Percentiles rank a stretch among this genome's conserved stretches.
Conservation (phyloP, 37 sponge, comb jelly and placozoan genomes). For the Spongilla lacustris region DNA sequence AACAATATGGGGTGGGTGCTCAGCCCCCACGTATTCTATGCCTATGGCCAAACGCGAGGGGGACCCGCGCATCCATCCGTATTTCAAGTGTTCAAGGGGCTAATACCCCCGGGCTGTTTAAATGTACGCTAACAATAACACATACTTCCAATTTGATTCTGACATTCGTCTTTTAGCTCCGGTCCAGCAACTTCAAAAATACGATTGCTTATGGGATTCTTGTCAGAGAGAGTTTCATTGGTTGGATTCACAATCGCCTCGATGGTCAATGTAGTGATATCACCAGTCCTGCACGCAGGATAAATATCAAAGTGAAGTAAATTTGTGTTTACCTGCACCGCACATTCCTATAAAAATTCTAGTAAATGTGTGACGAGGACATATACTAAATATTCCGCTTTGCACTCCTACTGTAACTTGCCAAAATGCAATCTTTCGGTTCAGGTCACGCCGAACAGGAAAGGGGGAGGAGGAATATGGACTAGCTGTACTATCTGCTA, state of each 20-base stretch:
- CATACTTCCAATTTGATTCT: conserved; percentile 72
- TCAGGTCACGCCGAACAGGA: conserved; percentile 61
- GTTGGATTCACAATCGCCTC: conserved; percentile 83
- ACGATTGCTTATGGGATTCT: conserved; percentile 59
- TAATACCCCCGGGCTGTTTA: too few relatives aligned
- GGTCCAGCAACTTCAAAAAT: conserved; percentile 81
- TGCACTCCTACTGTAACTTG: too few relatives aligned
- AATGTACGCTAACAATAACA: too few relatives aligned
- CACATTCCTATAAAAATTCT: too few relatives aligned
- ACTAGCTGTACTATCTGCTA: neutral
- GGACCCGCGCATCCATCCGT: too few relatives aligned
- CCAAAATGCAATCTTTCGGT: conserved; percentile 75
- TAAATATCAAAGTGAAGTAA: neutral
- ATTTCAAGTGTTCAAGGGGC: too few relatives aligned
- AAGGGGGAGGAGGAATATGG: conserved; percentile 64
- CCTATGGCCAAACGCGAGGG: too few relatives aligned
- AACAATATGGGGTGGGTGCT: too few relatives aligned
- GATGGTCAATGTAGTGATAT: conserved; percentile 56
- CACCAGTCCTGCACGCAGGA: conserved; percentile 62
- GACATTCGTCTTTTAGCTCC: conserved; percentile 62
- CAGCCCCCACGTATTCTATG: too few relatives aligned
- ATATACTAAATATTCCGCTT: neutral
- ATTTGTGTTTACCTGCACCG: too few relatives aligned
- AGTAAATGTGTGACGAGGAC: too few relatives aligned
- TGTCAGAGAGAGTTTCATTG: conserved; percentile 84